Conservation (phyloP, 23 tunicate genomes). For the Aplidium turbinatum region DNA sequence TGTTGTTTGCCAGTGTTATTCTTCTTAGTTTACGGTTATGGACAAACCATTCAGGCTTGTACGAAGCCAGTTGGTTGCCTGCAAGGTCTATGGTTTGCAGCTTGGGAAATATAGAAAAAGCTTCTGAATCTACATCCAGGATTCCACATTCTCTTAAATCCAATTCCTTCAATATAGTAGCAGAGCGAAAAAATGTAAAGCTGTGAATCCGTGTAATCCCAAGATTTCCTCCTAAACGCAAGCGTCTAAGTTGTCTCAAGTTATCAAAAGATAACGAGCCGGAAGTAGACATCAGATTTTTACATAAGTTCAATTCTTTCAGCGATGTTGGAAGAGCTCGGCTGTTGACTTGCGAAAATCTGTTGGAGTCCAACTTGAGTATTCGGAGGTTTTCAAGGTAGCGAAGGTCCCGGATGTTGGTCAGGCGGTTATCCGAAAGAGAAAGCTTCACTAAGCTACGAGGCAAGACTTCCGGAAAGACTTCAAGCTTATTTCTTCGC, state of each 20-base stretch:
- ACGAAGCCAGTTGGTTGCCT: constrained; percentile 23
- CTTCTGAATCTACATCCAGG: constrained; percentile 22
- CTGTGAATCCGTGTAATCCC: constrained; percentile 25
- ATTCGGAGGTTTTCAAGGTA: constrained; percentile 26
- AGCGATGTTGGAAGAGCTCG: constrained; percentile 45
- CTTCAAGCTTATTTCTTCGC: constrained; percentile 37
- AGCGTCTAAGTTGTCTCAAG: constrained; percentile 26
- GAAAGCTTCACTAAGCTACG: constrained; percentile 48
- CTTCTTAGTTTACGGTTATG: constrained; percentile 27
- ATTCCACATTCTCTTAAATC: constrained; percentile 42
- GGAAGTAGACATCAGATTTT: constrained; percentile 22
- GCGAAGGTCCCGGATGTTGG: constrained; percentile 19
- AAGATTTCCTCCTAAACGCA: constrained; percentile 47
- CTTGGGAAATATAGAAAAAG: constrained; percentile 48
- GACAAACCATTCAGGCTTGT: constrained; percentile 38
- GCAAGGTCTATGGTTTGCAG: constrained; percentile 40
- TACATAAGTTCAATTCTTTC: constrained; percentile 41
- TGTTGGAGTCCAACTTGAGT: constrained; percentile 43
- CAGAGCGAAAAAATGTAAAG: constrained; percentile 36
- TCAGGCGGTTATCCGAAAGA: constrained; percentile 29
- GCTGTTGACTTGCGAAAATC: constrained; percentile 15
- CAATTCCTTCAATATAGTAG: constrained; percentile 19
- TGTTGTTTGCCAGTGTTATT: constrained; percentile 34
- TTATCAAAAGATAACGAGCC: constrained; percentile 22
- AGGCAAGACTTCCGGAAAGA: constrained; percentile 43